A percentile compares a stretch with the other conserved stretches of the same genome.
Conservation (phyloP, 2,113 vertebrate genomes). For the Pluvialis apricaria region DNA sequence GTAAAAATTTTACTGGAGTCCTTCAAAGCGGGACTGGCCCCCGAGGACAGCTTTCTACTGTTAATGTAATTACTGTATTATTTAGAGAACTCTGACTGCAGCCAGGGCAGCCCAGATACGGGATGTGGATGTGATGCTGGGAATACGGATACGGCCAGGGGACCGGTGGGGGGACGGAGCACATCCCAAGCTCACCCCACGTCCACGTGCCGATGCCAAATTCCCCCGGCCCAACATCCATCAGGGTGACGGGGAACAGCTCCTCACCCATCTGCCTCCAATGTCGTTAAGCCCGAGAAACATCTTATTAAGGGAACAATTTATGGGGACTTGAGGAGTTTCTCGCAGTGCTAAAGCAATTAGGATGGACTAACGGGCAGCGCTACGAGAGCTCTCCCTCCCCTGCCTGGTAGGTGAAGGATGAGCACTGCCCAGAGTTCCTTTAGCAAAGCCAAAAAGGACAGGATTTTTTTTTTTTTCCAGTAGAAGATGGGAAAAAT, state of each 20-base stretch:
- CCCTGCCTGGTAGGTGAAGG: background rate
- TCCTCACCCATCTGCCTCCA: background rate
- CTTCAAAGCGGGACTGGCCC: background rate
- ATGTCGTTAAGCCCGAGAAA: background rate
- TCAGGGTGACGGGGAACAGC: background rate
- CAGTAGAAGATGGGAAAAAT: background rate
- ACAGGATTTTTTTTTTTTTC: background rate
- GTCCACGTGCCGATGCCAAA: accelerated
- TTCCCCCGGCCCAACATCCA: background rate
- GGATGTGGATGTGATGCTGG: background rate
- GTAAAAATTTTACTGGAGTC: background rate
- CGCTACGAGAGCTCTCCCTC: background rate
- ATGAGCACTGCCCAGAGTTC: background rate
- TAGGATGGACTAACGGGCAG: background rate
- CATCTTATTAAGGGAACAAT: background rate
- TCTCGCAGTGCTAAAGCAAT: background rate
- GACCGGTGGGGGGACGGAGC: background rate
- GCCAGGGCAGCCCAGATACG: background rate
- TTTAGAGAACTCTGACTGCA: background rate
- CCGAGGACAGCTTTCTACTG: background rate
- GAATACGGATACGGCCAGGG: background rate
- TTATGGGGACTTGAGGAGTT: background rate
- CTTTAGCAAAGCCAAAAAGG: background rate
- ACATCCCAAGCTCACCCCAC: accelerated
- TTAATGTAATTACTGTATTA: background rate